A percentile compares a stretch with the other conserved stretches of the same genome.
These are phyloP conservation scores for Polydesmus complanatus DNA, from an alignment of 2,888 invertebrate species.

Conservation along the genomic window DNA sequence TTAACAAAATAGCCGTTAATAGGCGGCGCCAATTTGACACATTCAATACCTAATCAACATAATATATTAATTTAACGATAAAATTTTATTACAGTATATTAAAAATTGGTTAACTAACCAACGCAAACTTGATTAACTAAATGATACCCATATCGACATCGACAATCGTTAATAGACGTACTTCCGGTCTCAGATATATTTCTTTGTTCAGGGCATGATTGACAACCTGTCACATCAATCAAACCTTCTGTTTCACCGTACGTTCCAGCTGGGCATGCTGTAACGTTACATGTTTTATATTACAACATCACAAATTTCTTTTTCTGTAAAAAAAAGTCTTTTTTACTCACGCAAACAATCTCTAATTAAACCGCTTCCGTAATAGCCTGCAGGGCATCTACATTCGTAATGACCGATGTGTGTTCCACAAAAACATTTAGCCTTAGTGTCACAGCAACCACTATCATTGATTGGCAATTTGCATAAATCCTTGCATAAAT, in stretches of 20 bases:
- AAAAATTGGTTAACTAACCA: slow-evolving; percentile 33
- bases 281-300: slow-evolving; percentile 19
- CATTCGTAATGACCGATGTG: slow-evolving; percentile 55
- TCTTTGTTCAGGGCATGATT: slow-evolving; percentile 48
- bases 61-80: too few relatives aligned
- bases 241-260: slow-evolving; percentile 38
- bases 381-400: slow-evolving; percentile 48
- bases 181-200: slow-evolving; percentile 44
- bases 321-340: background rate
- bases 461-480: slow-evolving; percentile 20
- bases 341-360: slow-evolving; percentile 44
- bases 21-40: slow-evolving; percentile 44
- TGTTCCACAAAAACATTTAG: slow-evolving; percentile 50
- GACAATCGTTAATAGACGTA: slow-evolving; percentile 40
- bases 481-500: slow-evolving; percentile 44
- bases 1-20: slow-evolving; percentile 53
- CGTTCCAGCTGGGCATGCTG: slow-evolving; percentile 51
- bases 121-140: slow-evolving; percentile 41
- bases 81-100: too few relatives aligned
- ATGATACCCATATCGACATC: slow-evolving; percentile 47
- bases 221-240: slow-evolving; percentile 39
- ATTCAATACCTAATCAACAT: slow-evolving; percentile 41
- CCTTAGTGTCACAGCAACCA: slow-evolving; percentile 46
- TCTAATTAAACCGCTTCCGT: slow-evolving; percentile 46
- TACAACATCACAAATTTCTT: slow-evolving; percentile 15